Conservation (phyloP, 2,888 invertebrate species). For the Aricia artaxerxes region DNA sequence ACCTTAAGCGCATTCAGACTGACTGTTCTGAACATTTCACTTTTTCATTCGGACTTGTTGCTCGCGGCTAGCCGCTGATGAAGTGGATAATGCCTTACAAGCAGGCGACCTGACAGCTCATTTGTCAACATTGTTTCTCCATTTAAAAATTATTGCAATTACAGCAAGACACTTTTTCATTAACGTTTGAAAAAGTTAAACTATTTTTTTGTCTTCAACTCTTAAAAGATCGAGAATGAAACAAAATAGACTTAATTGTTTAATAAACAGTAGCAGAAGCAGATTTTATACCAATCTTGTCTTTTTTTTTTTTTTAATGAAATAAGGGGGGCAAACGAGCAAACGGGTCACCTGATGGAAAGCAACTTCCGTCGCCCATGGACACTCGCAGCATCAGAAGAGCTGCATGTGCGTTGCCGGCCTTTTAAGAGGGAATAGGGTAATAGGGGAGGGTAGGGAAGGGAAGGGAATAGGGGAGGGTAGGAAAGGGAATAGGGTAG, state of each 20-base stretch:
- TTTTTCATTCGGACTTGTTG: constrained; percentile 33
- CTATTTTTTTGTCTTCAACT: neutral
- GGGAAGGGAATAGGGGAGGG: too few species aligned
- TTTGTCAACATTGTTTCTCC: constrained; percentile 16
- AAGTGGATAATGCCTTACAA: constrained; percentile 7
- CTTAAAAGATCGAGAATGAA: neutral
- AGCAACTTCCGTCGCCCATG: too few species aligned
- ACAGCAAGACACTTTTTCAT: neutral
- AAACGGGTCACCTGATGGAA: too few species aligned
- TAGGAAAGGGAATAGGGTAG: too few species aligned
- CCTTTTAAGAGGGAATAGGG: too few species aligned
- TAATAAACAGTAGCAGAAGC: too few species aligned
- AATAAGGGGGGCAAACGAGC: too few species aligned
- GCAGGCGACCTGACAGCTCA: constrained; percentile 17
- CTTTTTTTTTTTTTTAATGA: too few species aligned
- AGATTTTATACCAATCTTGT: too few species aligned
- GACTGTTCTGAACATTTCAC: constrained; percentile 25
- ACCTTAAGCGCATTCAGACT: constrained; percentile 26
- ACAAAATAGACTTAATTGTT: neutral
- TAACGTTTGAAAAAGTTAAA: neutral
- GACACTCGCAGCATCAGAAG: too few species aligned
- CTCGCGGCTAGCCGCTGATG: constrained; percentile 25
- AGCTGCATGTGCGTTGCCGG: too few species aligned
- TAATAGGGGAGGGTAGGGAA: too few species aligned
- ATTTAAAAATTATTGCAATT: neutral